Percentiles rank a stretch among this genome's conserved stretches.
Evolutionary conservation across 1,140 invertebrate genomes (phyloP).

Genomic region (Drosophila sechellia): DNA sequence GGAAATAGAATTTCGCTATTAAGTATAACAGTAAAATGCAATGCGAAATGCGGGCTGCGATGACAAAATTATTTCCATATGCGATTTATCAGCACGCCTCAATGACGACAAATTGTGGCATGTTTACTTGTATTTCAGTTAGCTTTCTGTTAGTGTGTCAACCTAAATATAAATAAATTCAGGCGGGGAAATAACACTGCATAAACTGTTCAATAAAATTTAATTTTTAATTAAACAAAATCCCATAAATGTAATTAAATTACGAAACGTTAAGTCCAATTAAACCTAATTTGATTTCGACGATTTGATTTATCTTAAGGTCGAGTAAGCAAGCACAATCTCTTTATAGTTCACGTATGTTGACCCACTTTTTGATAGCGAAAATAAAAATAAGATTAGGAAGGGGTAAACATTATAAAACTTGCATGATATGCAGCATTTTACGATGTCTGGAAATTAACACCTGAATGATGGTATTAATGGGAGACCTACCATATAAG

Average conservation of each 20-base stretch:
- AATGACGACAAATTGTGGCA: constrained; percentile 33
- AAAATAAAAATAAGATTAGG: constrained; percentile 13
- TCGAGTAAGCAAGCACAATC: neutral
- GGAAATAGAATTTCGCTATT: constrained; percentile 9
- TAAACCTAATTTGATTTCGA: neutral
- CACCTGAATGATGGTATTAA: neutral
- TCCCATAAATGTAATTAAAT: neutral
- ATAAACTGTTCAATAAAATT: neutral
- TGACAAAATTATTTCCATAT: constrained; percentile 49
- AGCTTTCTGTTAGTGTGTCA: constrained; percentile 3
- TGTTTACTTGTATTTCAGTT: constrained; percentile 34
- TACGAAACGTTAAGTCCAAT: neutral
- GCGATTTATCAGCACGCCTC: constrained; percentile 53
- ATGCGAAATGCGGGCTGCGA: constrained; percentile 25
- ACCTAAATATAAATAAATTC: constrained; percentile 9
- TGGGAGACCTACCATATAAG: constrained; percentile 7
- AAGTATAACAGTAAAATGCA: constrained; percentile 50
- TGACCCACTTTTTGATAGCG: constrained; percentile 5
- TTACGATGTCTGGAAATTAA: neutral
- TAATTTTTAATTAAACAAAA: neutral
- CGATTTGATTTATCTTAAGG: neutral
- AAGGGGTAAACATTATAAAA: neutral
- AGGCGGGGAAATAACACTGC: neutral
- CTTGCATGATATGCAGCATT: neutral
- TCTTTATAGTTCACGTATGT: neutral